Conservation (phyloP, 2,888 invertebrate species). For the Apamea sordens region DNA sequence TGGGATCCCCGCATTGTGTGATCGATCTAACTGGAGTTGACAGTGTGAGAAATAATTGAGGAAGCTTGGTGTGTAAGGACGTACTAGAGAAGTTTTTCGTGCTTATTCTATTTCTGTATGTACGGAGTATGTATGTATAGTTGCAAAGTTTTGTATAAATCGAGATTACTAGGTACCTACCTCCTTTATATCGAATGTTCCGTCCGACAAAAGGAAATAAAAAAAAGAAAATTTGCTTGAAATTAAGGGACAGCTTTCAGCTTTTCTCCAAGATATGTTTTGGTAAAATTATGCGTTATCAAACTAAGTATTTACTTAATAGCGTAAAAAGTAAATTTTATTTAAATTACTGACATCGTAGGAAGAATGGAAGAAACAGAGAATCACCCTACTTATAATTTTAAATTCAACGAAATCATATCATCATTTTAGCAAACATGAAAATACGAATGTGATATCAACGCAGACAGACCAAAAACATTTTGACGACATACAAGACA, state of each 20-base stretch:
- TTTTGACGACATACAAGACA: slow-evolving; percentile 21
- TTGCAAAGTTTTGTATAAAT: background rate
- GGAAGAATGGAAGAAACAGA: background rate
- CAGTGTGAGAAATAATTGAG: slow-evolving; percentile 50
- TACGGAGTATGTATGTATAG: background rate
- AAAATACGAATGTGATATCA: background rate
- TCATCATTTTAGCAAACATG: background rate
- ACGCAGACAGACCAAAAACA: slow-evolving; percentile 29
- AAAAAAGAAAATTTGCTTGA: background rate
- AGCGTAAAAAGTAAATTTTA: background rate
- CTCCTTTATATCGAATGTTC: background rate
- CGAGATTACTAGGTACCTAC: too few relatives aligned
- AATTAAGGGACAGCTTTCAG: background rate
- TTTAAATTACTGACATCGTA: background rate
- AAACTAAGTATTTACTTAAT: background rate
- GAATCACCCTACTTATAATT: background rate
- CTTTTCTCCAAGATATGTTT: background rate
- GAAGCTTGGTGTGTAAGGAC: slow-evolving; percentile 7
- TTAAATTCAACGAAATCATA: background rate
- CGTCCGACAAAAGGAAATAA: background rate
- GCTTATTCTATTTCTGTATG: slow-evolving; percentile 21
- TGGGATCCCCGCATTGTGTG: slow-evolving; percentile 55
- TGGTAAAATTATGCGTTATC: background rate
- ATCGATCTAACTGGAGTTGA: slow-evolving; percentile 65
- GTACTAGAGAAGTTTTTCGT: slow-evolving; percentile 3